A percentile compares a stretch with the other conserved stretches of the same genome.
Evolutionary conservation across 2,797 vertebrate species (phyloP).

Genomic region (Premnoplex brunnescens): DNA sequence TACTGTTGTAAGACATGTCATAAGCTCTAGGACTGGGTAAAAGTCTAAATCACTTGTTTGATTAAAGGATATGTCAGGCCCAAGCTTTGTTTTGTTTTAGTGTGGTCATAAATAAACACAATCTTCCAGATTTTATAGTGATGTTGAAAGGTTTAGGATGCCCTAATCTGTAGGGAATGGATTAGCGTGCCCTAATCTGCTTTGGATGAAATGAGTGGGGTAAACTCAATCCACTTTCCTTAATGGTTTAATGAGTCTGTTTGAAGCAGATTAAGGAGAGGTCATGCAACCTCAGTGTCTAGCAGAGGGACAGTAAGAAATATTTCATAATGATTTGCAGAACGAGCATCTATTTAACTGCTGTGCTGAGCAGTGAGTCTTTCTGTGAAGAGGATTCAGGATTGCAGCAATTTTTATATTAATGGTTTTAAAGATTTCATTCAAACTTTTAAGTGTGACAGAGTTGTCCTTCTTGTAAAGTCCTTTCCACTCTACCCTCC

Average conservation of each 20-base stretch:
- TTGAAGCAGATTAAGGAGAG: constrained; percentile 18
- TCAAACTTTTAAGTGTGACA: not conserved
- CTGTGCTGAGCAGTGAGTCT: not conserved
- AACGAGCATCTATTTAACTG: not conserved
- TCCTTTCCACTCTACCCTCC: not conserved
- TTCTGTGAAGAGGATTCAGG: not conserved
- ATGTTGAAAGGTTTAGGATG: not conserved
- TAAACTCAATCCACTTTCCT: constrained; percentile 37
- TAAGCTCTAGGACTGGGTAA: not conserved
- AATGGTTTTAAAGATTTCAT: not conserved
- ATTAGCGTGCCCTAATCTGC: constrained; percentile 16
- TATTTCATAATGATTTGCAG: not conserved
- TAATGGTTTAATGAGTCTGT: constrained; percentile 47
- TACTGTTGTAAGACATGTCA: not conserved
- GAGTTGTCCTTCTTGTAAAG: not conserved
- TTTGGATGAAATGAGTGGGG: not conserved
- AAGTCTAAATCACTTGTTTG: not conserved
- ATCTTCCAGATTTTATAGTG: not conserved
- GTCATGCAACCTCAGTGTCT: not conserved
- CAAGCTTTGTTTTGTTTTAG: not conserved
- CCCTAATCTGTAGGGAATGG: not conserved
- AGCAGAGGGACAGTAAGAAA: not conserved
- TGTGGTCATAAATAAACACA: not conserved
- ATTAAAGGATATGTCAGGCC: not conserved
- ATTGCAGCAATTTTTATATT: not conserved